Conservation (phyloP, 2,797 vertebrate species). For the Leucoraja ocellata region DNA sequence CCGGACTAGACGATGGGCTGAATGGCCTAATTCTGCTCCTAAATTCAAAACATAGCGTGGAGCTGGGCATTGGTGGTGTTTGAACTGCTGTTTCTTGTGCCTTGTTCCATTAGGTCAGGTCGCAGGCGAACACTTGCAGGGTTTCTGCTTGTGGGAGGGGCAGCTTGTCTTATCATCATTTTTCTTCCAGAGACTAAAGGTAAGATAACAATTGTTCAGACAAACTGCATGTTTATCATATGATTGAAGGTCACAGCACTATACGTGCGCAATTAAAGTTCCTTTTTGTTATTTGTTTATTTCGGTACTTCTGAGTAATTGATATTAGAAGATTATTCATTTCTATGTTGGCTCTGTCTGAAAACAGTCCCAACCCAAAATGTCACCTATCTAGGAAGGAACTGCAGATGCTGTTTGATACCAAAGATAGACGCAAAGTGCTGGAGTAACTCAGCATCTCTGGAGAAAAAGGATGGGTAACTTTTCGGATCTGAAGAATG, state of each 20-base stretch:
- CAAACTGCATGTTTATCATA: not conserved
- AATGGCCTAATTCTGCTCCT: too few relatives aligned
- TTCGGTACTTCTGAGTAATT: not conserved
- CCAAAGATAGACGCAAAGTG: too few relatives aligned
- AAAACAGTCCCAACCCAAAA: too few relatives aligned
- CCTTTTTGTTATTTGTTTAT: not conserved
- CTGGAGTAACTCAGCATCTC: too few relatives aligned
- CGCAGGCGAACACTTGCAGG: constrained; percentile 58
- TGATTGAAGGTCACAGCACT: not conserved
- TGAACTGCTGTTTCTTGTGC: not conserved
- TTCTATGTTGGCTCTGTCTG: too few relatives aligned
- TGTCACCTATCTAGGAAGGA: too few relatives aligned
- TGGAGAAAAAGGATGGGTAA: too few relatives aligned
- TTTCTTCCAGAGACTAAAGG: constrained; percentile 66
- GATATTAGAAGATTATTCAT: not conserved
- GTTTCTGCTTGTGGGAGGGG: constrained; percentile 60
- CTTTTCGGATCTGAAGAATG: too few relatives aligned
- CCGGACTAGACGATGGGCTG: too few relatives aligned
- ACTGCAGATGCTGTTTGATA: too few relatives aligned
- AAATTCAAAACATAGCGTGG: not conserved
- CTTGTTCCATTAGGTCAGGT: constrained; percentile 54
- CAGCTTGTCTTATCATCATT: constrained; percentile 63
- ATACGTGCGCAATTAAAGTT: not conserved
- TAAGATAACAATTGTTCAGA: constrained; percentile 42
- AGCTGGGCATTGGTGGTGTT: not conserved